These are phyloP conservation scores for Sprattus sprattus DNA, from an alignment of 2,113 vertebrate species.

Conservation along the genomic window DNA sequence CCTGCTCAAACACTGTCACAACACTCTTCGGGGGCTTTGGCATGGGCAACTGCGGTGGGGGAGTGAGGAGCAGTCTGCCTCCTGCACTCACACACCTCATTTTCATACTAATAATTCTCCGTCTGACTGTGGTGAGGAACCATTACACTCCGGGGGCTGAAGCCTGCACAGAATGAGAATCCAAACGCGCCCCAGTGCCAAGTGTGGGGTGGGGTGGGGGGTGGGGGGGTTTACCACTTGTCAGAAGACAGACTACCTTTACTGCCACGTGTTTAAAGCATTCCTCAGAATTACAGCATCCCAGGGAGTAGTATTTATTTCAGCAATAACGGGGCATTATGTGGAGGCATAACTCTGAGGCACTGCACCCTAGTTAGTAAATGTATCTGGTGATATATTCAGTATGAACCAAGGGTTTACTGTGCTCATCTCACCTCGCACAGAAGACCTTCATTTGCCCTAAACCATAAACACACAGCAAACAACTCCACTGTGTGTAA, in stretches of 20 bases:
- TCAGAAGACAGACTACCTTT: slow-evolving; percentile 42
- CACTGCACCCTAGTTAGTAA: slow-evolving; percentile 31
- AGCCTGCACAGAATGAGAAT: slow-evolving; percentile 32
- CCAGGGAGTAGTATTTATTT: slow-evolving; percentile 52
- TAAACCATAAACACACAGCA: slow-evolving; percentile 14
- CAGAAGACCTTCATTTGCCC: slow-evolving; percentile 14
- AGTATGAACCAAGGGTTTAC: slow-evolving; percentile 27
- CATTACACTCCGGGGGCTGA: slow-evolving; percentile 40
- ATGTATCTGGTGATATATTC: slow-evolving; percentile 40
- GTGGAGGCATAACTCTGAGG: slow-evolving; percentile 42
- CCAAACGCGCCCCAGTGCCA: background rate
- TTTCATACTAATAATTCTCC: slow-evolving; percentile 47
- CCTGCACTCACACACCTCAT: slow-evolving; percentile 37
- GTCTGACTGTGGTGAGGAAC: slow-evolving; percentile 31
- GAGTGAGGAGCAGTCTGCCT: slow-evolving; percentile 29
- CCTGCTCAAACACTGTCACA: slow-evolving; percentile 41
- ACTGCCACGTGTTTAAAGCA: slow-evolving; percentile 42
- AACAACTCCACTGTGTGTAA: slow-evolving; percentile 4
- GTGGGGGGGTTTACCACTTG: slow-evolving; percentile 15
- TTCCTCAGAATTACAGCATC: slow-evolving; percentile 46
- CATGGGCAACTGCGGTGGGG: slow-evolving; percentile 26
- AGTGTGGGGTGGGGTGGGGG: background rate
- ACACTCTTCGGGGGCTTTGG: slow-evolving; percentile 36
- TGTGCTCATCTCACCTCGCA: slow-evolving; percentile 9
- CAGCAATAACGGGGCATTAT: slow-evolving; percentile 45